Evolutionary conservation across 2,888 invertebrate species (phyloP).

Genomic region (Unio pictorum): DNA sequence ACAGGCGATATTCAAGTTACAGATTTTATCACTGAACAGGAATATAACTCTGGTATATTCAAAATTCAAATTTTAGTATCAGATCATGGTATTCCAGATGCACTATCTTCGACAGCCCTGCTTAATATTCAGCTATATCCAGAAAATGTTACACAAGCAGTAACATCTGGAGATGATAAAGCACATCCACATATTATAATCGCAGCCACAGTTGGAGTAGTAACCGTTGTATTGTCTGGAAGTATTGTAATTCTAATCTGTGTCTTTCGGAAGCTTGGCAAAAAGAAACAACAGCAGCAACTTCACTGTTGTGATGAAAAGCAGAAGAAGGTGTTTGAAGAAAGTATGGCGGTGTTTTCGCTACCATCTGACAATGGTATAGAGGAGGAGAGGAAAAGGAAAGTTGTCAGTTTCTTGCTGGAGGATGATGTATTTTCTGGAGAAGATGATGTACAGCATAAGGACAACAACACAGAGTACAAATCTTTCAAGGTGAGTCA

Average conservation of each 20-base stretch:
- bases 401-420: constrained; percentile 46
- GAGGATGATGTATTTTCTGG: constrained; percentile 16
- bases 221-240: constrained; percentile 37
- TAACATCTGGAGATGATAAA: constrained; percentile 3
- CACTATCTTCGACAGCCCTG: constrained; percentile 16
- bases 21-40: constrained; percentile 20
- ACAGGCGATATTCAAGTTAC: constrained; percentile 47
- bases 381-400: constrained; percentile 34
- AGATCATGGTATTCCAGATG: constrained; percentile 26
- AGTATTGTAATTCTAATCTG: constrained; percentile 42
- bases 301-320: constrained; percentile 21
- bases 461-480: too few relatives aligned
- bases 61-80: constrained; percentile 28
- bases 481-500: too few relatives aligned
- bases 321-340: constrained; percentile 30
- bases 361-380: constrained; percentile 29
- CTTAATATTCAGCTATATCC: constrained; percentile 24
- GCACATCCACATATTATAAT: constrained; percentile 35
- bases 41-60: constrained; percentile 23
- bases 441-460: too few relatives aligned
- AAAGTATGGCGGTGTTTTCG: constrained; percentile 23
- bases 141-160: constrained; percentile 18
- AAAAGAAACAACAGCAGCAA: constrained; percentile 13
- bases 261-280: constrained; percentile 36
- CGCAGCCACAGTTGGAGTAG: constrained; percentile 33